Evolutionary conservation across 2,797 vertebrate genomes (phyloP).

Genomic region (Aythya fuligula): DNA sequence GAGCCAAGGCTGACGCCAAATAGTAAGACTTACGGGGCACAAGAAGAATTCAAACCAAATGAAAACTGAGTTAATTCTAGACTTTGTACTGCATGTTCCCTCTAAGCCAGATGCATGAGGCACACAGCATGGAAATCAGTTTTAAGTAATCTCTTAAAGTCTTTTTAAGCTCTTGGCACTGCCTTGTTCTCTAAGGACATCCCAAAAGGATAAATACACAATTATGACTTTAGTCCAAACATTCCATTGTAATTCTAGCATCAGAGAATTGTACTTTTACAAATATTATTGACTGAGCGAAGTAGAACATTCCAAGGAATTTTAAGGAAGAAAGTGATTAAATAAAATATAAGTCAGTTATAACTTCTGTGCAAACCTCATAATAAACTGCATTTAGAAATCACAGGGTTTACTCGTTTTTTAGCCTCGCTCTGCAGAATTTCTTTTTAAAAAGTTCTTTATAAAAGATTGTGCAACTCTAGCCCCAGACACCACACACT

Average conservation of each 20-base stretch:
- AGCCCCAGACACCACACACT: neutral
- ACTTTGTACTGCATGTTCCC: slow-evolving; percentile 40
- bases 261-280: slow-evolving; percentile 27
- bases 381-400: neutral
- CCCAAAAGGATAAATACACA: slow-evolving; percentile 65
- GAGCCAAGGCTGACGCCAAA: slow-evolving; percentile 30
- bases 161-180: slow-evolving; percentile 64
- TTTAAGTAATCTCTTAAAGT: slow-evolving; percentile 55
- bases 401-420: neutral
- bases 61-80: neutral
- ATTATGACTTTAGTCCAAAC: slow-evolving; percentile 57
- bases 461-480: neutral
- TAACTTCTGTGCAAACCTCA: slow-evolving; percentile 18
- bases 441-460: neutral
- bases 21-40: slow-evolving; percentile 5
- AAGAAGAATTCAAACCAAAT: slow-evolving; percentile 56
- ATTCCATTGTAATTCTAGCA: slow-evolving; percentile 63
- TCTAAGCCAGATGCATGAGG: slow-evolving; percentile 35
- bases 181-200: slow-evolving; percentile 51
- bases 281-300: slow-evolving; percentile 33
- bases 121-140: slow-evolving; percentile 52
- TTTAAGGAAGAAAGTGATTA: slow-evolving; percentile 18
- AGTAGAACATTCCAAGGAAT: slow-evolving; percentile 5
- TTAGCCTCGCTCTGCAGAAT: neutral
- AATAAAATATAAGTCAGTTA: neutral